Conservation (phyloP, 2,113 vertebrate species). For the Corapipo altera region DNA sequence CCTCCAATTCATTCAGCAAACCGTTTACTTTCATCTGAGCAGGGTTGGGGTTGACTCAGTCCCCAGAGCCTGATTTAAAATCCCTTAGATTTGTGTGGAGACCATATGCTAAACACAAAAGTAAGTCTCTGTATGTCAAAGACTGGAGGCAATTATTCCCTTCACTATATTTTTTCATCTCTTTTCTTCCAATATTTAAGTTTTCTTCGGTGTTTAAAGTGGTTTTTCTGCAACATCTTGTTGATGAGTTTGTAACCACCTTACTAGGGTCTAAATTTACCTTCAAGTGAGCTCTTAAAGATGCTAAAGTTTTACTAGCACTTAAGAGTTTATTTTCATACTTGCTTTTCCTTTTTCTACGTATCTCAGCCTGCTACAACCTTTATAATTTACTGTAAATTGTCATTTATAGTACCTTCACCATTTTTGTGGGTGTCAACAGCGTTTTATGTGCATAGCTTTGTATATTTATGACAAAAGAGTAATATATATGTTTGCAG, state of each 20-base stretch:
- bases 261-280: neutral
- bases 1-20: conserved; percentile 26
- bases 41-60: neutral
- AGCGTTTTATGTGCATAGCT: neutral
- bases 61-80: conserved; percentile 5
- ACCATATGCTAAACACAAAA: neutral
- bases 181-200: neutral
- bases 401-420: neutral
- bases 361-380: neutral
- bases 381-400: neutral
- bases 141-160: neutral
- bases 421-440: neutral
- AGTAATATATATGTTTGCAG: neutral
- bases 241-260: neutral
- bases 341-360: neutral
- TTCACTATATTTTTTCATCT: neutral
- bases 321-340: neutral
- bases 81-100: neutral
- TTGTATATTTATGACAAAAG: neutral
- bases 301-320: neutral
- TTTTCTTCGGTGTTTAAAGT: neutral
- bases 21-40: neutral
- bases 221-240: neutral
- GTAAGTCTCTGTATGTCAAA: neutral
- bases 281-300: neutral